phyloP scores from a whole-genome alignment of 2,888 invertebrate species.

The Lasioglossum lativentre region DNA sequence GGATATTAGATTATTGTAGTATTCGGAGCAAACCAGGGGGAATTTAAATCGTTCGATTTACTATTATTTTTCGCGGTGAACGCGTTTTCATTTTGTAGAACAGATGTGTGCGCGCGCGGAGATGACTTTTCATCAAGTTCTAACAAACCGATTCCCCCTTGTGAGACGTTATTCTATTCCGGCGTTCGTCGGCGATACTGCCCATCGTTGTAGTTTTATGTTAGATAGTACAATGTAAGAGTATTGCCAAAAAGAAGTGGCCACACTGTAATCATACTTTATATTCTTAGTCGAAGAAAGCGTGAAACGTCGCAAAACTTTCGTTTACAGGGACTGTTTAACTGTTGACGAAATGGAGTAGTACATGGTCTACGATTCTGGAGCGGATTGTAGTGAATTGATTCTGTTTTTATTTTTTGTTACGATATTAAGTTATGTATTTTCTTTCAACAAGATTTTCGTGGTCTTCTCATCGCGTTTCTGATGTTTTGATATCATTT shows the following conservation, averaged over 20 bases:
- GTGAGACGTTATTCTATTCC: conserved; percentile 63
- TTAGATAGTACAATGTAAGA: conserved; percentile 75
- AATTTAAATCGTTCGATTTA: conserved; percentile 51
- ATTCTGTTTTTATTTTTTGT: conserved; percentile 79
- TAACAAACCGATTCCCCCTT: conserved; percentile 36
- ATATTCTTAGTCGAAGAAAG: conserved; percentile 68
- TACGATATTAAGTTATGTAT: conserved; percentile 74
- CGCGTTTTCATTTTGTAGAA: conserved; percentile 57
- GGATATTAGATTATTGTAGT: conserved; percentile 56
- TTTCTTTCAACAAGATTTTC: conserved; percentile 69
- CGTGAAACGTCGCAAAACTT: conserved; percentile 53
- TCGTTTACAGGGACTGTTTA: conserved; percentile 78
- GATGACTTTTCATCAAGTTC: conserved; percentile 47
- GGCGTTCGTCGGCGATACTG: conserved; percentile 65
- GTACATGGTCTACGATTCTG: conserved; percentile 82
- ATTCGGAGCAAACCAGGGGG: conserved; percentile 45
- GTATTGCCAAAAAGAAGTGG: conserved; percentile 60
- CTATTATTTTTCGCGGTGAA: conserved; percentile 59
- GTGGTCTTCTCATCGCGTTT: conserved; percentile 72
- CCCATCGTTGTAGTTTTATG: conserved; percentile 74
- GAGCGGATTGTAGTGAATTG: conserved; percentile 79
- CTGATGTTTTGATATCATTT: conserved; percentile 81
- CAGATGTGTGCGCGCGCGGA: conserved; percentile 18
- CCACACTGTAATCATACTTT: conserved; percentile 73
- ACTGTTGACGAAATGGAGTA: conserved; percentile 82